Percentiles rank a stretch among this genome's conserved stretches.
These are phyloP conservation scores for Butorides virescens DNA, from an alignment of 2,113 vertebrate species.

Conservation along the genomic window DNA sequence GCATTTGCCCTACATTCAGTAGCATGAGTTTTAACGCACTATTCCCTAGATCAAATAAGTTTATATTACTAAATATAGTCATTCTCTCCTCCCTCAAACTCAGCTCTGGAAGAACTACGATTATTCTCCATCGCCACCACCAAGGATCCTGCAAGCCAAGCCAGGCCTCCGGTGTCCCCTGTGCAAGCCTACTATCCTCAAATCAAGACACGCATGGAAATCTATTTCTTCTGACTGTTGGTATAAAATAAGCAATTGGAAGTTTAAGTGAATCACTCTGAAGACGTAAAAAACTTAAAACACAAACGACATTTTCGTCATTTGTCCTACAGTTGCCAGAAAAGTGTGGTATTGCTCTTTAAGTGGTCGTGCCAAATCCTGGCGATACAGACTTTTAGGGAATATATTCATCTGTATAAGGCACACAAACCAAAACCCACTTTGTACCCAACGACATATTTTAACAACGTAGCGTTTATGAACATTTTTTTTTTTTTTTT, in stretches of 20 bases:
- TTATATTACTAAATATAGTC: background rate
- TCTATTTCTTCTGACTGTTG: background rate
- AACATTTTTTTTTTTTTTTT: background rate
- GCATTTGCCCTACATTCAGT: background rate
- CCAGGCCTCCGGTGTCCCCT: background rate
- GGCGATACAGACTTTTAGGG: background rate
- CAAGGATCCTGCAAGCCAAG: background rate
- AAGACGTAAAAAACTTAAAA: background rate
- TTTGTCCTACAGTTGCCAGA: background rate
- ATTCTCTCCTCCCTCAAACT: background rate
- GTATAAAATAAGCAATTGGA: background rate
- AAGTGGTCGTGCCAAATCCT: background rate
- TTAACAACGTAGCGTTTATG: background rate
- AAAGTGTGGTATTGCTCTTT: background rate
- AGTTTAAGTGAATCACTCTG: background rate
- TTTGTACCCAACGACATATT: background rate
- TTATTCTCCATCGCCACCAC: background rate
- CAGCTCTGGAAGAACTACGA: background rate
- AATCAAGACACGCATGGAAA: background rate
- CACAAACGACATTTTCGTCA: accelerated
- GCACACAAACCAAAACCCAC: background rate
- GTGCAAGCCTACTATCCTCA: background rate
- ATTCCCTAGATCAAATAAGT: background rate
- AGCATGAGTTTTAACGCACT: background rate
- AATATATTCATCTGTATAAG: background rate